Base-by-base conservation (phyloP, 2,797 vertebrate genomes). In the Rhinichthys osculus region DNA sequence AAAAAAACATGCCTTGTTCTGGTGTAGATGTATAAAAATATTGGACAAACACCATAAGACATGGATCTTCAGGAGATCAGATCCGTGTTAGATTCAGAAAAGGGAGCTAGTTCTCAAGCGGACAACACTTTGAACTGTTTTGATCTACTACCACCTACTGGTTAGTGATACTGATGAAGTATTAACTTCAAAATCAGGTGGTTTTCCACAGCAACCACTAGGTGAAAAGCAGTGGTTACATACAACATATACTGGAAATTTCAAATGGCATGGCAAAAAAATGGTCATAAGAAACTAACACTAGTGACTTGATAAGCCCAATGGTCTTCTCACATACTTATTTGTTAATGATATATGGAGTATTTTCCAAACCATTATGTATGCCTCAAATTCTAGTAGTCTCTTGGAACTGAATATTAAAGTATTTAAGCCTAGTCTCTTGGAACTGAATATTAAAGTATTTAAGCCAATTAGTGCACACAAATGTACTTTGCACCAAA, bases 91-190 rank as follows among this genome's bases (percentile, higher is more conserved):
- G 19, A 76, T 52, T 33, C n/a, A 14, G 62, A 4, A 52, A 10
- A n/a, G 21, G 21, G 8, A 66, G 7, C 23, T 38, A n/a, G 50
- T 33, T 40, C 38, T 71, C 7, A 57, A 16, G 35, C 7, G 27
- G n/a, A 78, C 30, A 64, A 50, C 30, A 23, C 27, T 72, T 47
- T 79, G 21, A 72, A 81, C 54, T 81, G 57, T 81, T 81, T 85
- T 66, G 57, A 85, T 85, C 78, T 85, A 80, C 69, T 54, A 73
- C 84, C 84, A 81, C 84, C 84, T 85, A 54, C 78, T 85, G 78
- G 84, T 74, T 52, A 81, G 21, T 74, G 44, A 66, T 54, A 74
- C 42, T 71, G 27, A 62, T 85, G 66, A 71, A 33, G n/a, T 35
- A 59, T 69, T 16, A 67, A 78, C 50, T 47, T 47, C 14, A 16